Percentiles rank a stretch among this genome's conserved stretches.
Conservation (phyloP, 92 coral and sea anemone species). For the Meandrina meandrites region DNA sequence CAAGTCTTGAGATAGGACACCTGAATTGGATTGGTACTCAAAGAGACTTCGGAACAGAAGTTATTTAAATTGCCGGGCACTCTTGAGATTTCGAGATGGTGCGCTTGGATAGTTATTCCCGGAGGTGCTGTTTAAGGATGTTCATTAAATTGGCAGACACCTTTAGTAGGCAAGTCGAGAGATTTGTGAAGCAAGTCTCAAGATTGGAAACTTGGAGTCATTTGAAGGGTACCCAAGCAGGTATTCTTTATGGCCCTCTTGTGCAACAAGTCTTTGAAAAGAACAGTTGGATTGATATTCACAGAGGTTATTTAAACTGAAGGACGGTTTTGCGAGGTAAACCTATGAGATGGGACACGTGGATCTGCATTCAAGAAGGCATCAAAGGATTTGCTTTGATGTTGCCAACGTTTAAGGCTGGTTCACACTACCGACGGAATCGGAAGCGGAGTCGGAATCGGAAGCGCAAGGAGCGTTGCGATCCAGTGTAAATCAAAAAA, state of each 20-base stretch:
- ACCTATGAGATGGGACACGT: not conserved
- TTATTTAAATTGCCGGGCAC: constrained; percentile 72
- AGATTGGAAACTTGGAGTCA: not conserved
- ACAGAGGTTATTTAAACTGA: constrained; percentile 78
- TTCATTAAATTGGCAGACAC: constrained; percentile 77
- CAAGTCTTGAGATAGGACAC: constrained; percentile 61
- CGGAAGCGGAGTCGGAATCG: too few relatives aligned
- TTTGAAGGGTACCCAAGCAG: not conserved
- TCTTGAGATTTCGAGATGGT: not conserved
- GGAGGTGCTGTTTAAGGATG: constrained; percentile 74
- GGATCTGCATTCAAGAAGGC: not conserved
- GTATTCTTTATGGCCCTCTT: not conserved
- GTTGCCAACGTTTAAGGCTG: not conserved
- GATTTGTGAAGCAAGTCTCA: too few relatives aligned
- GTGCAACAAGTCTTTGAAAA: not conserved
- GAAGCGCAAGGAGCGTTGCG: too few relatives aligned
- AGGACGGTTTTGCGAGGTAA: constrained; percentile 58
- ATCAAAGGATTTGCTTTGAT: not conserved
- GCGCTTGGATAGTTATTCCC: constrained; percentile 13
- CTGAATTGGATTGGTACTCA: not conserved
- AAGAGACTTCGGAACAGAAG: not conserved
- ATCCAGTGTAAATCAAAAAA: too few relatives aligned
- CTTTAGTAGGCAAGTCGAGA: constrained; percentile 69
- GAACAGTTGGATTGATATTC: not conserved
- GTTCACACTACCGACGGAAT: too few relatives aligned